Percentiles rank a stretch among this genome's conserved stretches.
Evolutionary conservation across 92 coral and sea anemone genomes (phyloP).

Genomic region (Porites rus): DNA sequence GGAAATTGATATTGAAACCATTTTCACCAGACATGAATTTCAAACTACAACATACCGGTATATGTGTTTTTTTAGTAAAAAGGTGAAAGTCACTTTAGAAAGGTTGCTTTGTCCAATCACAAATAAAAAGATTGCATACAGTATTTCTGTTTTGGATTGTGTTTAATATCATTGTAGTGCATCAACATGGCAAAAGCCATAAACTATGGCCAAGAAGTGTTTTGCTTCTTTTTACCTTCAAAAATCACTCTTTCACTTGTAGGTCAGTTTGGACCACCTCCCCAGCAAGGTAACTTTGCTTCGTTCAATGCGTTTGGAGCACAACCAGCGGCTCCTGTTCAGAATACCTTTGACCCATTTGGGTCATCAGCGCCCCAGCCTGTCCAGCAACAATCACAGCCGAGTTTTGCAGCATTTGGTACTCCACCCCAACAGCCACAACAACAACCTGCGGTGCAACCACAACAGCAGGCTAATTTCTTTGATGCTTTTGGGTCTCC

Average conservation of each 20-base stretch:
- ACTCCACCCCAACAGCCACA: conserved; percentile 61
- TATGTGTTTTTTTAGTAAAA: too few relatives aligned
- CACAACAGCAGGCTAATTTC: conserved; percentile 66
- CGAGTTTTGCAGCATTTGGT: conserved; percentile 94
- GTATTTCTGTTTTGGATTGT: too few relatives aligned
- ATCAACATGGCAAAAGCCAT: too few relatives aligned
- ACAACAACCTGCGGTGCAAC: conserved; percentile 57
- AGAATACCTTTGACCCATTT: conserved; percentile 76
- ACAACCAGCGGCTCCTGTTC: conserved; percentile 54
- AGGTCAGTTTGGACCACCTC: conserved; percentile 56
- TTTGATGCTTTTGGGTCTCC: conserved; percentile 87
- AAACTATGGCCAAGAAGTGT: too few relatives aligned
- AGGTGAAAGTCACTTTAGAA: too few relatives aligned
- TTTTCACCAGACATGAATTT: too few relatives aligned
- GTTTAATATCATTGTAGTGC: too few relatives aligned
- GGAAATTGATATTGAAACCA: too few relatives aligned
- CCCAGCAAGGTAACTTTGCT: conserved; percentile 71
- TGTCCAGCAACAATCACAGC: conserved; percentile 70
- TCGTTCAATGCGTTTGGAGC: conserved; percentile 81
- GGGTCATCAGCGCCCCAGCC: conserved; percentile 76
- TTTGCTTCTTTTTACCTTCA: neutral
- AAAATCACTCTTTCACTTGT: neutral
- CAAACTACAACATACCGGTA: too few relatives aligned
- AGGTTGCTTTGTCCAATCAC: too few relatives aligned
- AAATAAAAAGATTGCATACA: too few relatives aligned